phyloP scores from a whole-genome alignment of 2,113 vertebrate genomes.

The Diadophis punctatus region DNA sequence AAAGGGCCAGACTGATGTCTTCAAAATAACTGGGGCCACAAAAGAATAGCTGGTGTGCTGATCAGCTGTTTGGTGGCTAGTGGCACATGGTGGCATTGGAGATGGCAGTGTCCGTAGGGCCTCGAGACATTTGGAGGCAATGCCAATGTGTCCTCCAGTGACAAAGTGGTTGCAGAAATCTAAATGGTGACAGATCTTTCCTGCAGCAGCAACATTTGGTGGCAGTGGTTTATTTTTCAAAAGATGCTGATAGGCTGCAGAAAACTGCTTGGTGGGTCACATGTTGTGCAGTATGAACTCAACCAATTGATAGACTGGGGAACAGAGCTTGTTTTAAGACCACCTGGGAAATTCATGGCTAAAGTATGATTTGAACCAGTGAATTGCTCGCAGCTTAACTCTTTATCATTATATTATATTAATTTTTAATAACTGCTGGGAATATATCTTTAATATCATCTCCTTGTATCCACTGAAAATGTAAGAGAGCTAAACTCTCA shows the following conservation, averaged over 20 bases:
- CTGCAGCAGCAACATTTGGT: background rate
- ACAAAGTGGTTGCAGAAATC: background rate
- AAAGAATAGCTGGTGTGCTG: background rate
- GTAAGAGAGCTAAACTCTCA: fast-evolving
- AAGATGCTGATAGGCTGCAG: background rate
- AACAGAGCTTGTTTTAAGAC: background rate
- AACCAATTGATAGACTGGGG: background rate
- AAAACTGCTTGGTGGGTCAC: background rate
- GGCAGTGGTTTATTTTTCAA: background rate
- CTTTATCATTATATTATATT: background rate
- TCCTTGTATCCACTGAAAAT: background rate
- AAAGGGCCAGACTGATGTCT: background rate
- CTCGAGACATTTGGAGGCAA: background rate
- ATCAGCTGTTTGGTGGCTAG: background rate
- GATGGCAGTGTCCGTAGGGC: background rate
- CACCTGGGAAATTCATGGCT: background rate
- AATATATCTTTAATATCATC: fast-evolving
- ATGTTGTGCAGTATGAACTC: background rate
- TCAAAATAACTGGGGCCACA: background rate
- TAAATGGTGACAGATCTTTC: background rate
- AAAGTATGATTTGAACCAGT: background rate
- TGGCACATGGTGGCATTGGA: background rate
- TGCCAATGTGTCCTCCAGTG: background rate
- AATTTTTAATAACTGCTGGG: background rate
- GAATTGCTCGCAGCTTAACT: background rate